Percentiles rank a stretch among this genome's conserved stretches.
These are phyloP conservation scores for Erinaceus europaeus DNA, from an alignment of 2,113 vertebrate genomes.

Conservation along the genomic window DNA sequence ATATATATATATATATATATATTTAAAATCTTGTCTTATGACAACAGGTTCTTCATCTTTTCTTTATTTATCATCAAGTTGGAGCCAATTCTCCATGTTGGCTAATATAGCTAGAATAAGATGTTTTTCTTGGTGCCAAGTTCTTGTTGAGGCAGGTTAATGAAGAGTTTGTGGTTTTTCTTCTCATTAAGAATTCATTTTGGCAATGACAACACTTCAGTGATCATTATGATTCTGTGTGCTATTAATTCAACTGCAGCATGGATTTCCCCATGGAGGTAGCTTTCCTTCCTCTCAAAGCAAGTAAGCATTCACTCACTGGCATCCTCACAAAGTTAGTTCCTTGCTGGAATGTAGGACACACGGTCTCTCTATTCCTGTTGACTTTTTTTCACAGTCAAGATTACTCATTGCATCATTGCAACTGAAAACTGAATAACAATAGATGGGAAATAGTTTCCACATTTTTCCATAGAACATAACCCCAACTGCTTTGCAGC, in stretches of 20 bases:
- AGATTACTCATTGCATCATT: slow-evolving; percentile 69
- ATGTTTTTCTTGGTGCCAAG: slow-evolving; percentile 22
- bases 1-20: too few relatives aligned
- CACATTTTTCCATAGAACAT: slow-evolving; percentile 53
- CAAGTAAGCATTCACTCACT: slow-evolving; percentile 45
- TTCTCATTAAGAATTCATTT: slow-evolving; percentile 62
- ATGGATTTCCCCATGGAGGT: neutral
- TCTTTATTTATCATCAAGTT: neutral
- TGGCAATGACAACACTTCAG: slow-evolving; percentile 51
- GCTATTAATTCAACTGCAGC: neutral
- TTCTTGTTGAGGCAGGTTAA: slow-evolving; percentile 64
- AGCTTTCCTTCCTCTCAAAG: neutral
- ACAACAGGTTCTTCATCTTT: neutral
- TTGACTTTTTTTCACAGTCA: slow-evolving; percentile 55
- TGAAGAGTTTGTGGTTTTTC: slow-evolving; percentile 46
- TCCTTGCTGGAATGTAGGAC: slow-evolving; percentile 47
- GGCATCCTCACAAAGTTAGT: slow-evolving; percentile 23
- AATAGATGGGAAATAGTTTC: slow-evolving; percentile 52
- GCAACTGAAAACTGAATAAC: slow-evolving; percentile 57
- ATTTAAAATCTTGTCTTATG: slow-evolving; percentile 1
- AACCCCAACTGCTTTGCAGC: slow-evolving; percentile 4
- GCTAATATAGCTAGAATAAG: slow-evolving; percentile 8
- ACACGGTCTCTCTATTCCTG: slow-evolving; percentile 44
- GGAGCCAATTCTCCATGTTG: neutral
- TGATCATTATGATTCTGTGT: slow-evolving; percentile 23